Conservation (phyloP, 2,888 invertebrate species). For the Phalera bucephala region DNA sequence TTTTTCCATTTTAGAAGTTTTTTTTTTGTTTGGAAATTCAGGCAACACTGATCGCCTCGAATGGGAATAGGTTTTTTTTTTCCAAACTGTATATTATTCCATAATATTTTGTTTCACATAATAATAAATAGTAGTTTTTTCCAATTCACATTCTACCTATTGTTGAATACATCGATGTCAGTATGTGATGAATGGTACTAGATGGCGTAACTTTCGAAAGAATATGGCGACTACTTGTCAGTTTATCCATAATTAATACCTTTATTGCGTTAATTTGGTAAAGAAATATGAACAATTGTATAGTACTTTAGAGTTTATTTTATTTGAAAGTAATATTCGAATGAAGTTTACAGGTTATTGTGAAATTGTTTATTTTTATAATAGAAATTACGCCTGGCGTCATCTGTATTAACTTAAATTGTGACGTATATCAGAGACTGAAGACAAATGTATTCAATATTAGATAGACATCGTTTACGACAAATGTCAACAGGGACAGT, state of each 20-base stretch:
- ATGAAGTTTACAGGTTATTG: no score
- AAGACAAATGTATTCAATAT: slow-evolving; percentile 22
- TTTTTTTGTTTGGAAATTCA: slow-evolving; percentile 29
- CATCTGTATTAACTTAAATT: no score
- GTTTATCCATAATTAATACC: no score
- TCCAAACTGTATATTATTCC: slow-evolving; percentile 41
- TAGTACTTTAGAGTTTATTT: no score
- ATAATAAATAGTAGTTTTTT: slow-evolving; percentile 39
- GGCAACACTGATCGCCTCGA: slow-evolving; percentile 15
- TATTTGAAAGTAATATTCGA: no score
- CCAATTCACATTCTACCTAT: slow-evolving; percentile 25
- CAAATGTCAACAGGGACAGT: slow-evolving; percentile 16
- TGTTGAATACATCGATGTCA: slow-evolving; percentile 22
- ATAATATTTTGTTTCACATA: slow-evolving; percentile 41
- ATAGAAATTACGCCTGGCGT: no score
- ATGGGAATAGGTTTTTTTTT: slow-evolving; percentile 9
- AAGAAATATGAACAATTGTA: no score
- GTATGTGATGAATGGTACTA: slow-evolving; percentile 11
- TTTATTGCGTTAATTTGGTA: no score
- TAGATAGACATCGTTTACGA: slow-evolving; percentile 18
- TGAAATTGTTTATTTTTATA: no score
- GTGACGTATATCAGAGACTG: no score
- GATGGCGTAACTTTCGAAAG: slow-evolving; percentile 4
- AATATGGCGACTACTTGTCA: no score
- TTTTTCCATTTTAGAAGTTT: no score